Base-by-base conservation (phyloP, 37 sponge, comb jelly and placozoan genomes). In the Cladorhizidae sp. region DNA sequence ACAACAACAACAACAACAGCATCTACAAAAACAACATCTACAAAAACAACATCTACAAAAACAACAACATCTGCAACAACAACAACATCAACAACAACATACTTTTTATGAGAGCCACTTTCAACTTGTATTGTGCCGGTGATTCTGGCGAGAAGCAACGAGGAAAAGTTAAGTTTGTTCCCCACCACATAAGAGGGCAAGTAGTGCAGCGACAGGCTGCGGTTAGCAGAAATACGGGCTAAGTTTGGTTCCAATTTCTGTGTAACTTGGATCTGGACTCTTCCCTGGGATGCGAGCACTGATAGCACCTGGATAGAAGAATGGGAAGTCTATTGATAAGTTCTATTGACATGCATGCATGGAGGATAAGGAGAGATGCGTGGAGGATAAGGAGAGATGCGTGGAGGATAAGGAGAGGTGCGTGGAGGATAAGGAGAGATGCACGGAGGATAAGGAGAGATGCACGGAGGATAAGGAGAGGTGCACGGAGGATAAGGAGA, bases 101-200 rank as follows among this genome's bases (percentile, higher is more conserved):
- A 92, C 91, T 86, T 85, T 26, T 82, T 86, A 70, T 57, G 68
- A 51, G 86, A 86, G 36, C 91, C 91, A 43, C 71, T 85, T 70
- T 91, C 86, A 29, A 86, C 82, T 23, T 78, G 72, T 1, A 91
- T 51, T n/a, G 57, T 62, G 1, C 87, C 69, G 21, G 90, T 87
- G 63, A 93, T 89, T 2, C 90, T 56, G 1, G 94, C 58, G 54
- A 93, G 57, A 9, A 77, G 74, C 5, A 83, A 51, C 0, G 72
- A 8, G 25, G 64, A 62, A 23, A 91, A 29, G 25, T 61, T 67
- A 65, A 91, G n/a, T 35, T 65, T 26, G 39, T 80, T 32, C 21
- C 77, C 76, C 28, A 91, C 77, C 25, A 80, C 56, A 54, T 67
- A 49, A 3, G 80, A 67, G 0, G 87, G 80, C 33, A 26, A 51